Evolutionary conservation across 92 coral and sea anemone genomes (phyloP).

Genomic region (Porites lobata): DNA sequence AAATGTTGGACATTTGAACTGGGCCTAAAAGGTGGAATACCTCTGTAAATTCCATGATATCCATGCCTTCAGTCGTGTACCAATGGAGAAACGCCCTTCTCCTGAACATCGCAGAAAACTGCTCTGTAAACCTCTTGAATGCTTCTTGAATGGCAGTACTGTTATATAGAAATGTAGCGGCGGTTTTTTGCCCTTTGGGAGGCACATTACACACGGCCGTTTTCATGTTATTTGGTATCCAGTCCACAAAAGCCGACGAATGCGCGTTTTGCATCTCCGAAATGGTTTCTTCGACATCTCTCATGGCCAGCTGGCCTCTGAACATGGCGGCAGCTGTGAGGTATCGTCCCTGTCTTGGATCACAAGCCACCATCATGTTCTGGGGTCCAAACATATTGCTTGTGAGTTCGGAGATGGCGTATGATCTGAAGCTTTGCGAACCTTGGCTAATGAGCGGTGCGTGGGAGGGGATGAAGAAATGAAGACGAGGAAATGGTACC

Average conservation of each 20-base stretch:
- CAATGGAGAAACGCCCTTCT: conserved; percentile 97
- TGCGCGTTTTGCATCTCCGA: conserved; percentile 87
- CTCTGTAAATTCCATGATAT: conserved; percentile 97
- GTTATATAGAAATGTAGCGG: conserved; percentile 97
- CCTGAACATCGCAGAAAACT: conserved; percentile 97
- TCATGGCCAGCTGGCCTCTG: conserved; percentile 95
- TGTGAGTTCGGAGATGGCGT: conserved; percentile 91
- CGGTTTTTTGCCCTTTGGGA: conserved; percentile 85
- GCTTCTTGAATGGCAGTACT: conserved; percentile 98
- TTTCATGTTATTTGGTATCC: conserved; percentile 98
- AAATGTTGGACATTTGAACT: too few species aligned
- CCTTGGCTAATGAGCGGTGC: conserved; percentile 90
- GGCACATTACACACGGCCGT: conserved; percentile 98
- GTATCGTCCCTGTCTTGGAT: conserved; percentile 95
- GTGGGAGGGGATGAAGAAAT: conserved; percentile 95
- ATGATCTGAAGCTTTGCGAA: conserved; percentile 80
- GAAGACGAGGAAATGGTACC: conserved; percentile 99
- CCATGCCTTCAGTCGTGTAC: conserved; percentile 99
- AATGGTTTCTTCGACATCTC: conserved; percentile 94
- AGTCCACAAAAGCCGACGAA: conserved; percentile 94
- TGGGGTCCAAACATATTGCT: conserved; percentile 94
- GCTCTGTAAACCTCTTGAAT: conserved; percentile 92
- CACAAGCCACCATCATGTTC: conserved; percentile 99
- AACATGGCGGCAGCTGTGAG: conserved; percentile 98
- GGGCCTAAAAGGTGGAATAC: conserved; percentile 31